These are phyloP conservation scores for Drosophila mayri DNA, from an alignment of 1,140 invertebrate genomes.

Conservation along the genomic window DNA sequence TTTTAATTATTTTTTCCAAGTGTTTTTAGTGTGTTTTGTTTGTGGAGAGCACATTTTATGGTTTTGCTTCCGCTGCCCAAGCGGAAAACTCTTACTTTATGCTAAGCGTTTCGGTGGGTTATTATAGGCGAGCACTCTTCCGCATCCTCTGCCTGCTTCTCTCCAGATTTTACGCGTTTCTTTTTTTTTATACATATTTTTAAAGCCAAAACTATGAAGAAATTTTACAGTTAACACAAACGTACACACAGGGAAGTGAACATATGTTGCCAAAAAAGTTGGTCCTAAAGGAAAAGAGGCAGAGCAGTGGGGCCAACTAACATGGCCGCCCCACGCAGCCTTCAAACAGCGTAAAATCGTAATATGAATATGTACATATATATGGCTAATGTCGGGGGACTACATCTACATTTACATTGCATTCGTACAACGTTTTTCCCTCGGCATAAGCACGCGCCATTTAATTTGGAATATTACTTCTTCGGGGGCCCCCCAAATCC, in stretches of 20 bases:
- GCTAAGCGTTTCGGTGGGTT: conserved; percentile 60
- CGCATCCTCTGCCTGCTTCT: conserved; percentile 12
- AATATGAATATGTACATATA: conserved; percentile 11
- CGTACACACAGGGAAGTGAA: conserved; percentile 8
- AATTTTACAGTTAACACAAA: conserved; percentile 32
- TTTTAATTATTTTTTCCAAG: not conserved
- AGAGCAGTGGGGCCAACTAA: conserved; percentile 8
- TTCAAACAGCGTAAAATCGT: conserved; percentile 64
- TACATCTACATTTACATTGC: conserved; percentile 53
- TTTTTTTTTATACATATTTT: conserved; percentile 23
- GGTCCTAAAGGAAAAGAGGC: conserved; percentile 37
- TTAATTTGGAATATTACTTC: conserved; percentile 57
- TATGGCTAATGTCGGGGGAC: conserved; percentile 66
- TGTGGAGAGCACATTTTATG: conserved; percentile 68
- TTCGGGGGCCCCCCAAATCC: not conserved
- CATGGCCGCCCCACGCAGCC: conserved; percentile 47
- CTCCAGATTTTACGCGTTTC: conserved; percentile 53
- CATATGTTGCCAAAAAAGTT: conserved; percentile 42
- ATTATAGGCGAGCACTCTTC: conserved; percentile 55
- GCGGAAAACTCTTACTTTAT: conserved; percentile 76
- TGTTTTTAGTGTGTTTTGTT: conserved; percentile 36
- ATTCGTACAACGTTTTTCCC: conserved; percentile 30
- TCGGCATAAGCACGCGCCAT: conserved; percentile 62
- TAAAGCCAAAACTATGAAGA: conserved; percentile 36
- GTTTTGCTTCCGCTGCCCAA: conserved; percentile 72